Conservation (phyloP, 2,888 invertebrate species). For the Nezara viridula region DNA sequence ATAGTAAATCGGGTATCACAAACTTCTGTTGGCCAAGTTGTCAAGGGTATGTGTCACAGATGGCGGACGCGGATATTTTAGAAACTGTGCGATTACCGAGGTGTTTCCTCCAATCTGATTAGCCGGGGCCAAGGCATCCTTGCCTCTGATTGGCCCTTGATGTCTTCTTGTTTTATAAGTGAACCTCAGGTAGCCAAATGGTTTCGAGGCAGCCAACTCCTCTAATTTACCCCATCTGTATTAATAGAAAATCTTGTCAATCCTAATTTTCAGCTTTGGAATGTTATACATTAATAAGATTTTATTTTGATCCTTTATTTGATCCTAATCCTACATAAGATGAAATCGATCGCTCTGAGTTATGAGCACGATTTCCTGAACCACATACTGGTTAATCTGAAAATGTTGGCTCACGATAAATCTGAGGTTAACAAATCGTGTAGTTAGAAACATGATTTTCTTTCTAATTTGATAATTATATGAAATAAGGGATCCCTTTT, state of each 20-base stretch:
- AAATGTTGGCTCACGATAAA: no score
- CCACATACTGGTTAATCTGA: no score
- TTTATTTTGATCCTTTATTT: no score
- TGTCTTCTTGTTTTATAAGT: not conserved
- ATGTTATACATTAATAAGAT: no score
- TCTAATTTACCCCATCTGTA: not conserved
- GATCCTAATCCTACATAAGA: no score
- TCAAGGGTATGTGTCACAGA: not conserved
- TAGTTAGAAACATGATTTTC: no score
- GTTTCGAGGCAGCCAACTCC: not conserved
- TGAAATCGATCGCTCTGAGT: no score
- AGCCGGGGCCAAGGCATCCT: not conserved
- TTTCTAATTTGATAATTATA: no score
- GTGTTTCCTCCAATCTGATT: slow-evolving; percentile 13
- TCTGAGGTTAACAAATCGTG: no score
- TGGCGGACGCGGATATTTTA: not conserved
- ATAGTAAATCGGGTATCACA: not conserved
- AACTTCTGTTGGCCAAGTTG: not conserved
- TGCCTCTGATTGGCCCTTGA: not conserved
- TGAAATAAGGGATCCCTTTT: no score
- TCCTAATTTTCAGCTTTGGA: not conserved
- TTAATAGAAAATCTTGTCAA: not conserved
- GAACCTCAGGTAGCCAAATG: not conserved
- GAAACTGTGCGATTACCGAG: not conserved
- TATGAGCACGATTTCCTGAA: no score